A percentile compares a stretch with the other conserved stretches of the same genome.
These are phyloP conservation scores for Halocaridina rubra DNA, from an alignment of 2,888 invertebrate genomes.

Conservation along the genomic window DNA sequence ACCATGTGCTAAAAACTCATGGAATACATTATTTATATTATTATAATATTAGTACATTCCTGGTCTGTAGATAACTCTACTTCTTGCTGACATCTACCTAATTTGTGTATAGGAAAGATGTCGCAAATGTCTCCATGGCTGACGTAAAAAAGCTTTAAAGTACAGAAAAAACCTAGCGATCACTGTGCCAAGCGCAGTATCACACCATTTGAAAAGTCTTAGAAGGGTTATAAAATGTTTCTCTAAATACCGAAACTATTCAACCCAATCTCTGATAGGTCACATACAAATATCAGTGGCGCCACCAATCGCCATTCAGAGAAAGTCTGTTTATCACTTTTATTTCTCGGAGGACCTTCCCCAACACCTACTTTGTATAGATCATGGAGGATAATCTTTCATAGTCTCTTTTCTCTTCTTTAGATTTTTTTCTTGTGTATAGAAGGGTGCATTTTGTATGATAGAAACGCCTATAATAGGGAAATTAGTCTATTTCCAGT, in stretches of 20 bases:
- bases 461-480: constrained; percentile 49
- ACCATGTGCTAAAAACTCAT: not conserved
- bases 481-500: constrained; percentile 49
- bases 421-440: constrained; percentile 25
- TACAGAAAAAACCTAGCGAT: too few species aligned
- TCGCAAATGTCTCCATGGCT: too few species aligned
- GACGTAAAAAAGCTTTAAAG: too few species aligned
- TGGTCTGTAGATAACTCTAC: not conserved
- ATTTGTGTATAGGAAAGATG: constrained; percentile 3
- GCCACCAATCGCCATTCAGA: not conserved
- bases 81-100: not conserved
- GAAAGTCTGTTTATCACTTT: not conserved
- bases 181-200: too few species aligned
- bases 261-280: constrained; percentile 3
- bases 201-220: too few species aligned
- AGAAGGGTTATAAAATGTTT: too few species aligned
- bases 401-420: too few species aligned
- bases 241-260: too few species aligned
- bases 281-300: not conserved
- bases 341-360: too few species aligned
- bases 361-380: too few species aligned
- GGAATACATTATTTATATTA: not conserved
- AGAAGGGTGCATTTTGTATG: constrained; percentile 55
- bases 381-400: constrained; percentile 14
- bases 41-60: not conserved